A percentile compares a stretch with the other conserved stretches of the same genome.
phyloP scores from a whole-genome alignment of 2,113 vertebrate species.

The Calyptommatus sinebrachiatus region DNA sequence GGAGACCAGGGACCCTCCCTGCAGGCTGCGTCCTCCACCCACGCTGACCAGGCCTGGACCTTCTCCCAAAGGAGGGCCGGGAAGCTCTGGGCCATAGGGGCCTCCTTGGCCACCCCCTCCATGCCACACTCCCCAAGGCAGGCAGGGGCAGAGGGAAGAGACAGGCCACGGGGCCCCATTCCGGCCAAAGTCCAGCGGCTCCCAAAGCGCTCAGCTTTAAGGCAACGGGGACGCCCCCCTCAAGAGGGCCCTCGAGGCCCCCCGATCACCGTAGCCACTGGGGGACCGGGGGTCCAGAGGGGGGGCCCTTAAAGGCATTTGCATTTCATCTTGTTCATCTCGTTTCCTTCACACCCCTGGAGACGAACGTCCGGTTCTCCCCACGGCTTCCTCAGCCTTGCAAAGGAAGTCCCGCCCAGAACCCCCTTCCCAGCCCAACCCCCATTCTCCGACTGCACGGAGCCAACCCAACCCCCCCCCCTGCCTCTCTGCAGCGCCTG shows the following conservation, averaged over 20 bases:
- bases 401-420: constrained; percentile 11
- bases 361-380: constrained; percentile 46
- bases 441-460: constrained; percentile 15
- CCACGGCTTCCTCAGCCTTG: constrained; percentile 66
- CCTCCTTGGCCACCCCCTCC: too few species aligned
- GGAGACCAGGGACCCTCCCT: not conserved
- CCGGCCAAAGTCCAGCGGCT: fast-evolving
- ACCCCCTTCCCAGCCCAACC: fast-evolving
- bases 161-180: too few species aligned
- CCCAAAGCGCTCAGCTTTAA: not conserved
- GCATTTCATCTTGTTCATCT: constrained; percentile 43
- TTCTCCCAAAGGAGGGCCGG: too few species aligned
- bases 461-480: not conserved
- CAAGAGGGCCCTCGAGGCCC: too few species aligned
- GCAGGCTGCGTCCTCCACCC: too few species aligned
- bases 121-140: too few species aligned
- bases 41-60: too few species aligned
- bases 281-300: constrained; percentile 2
- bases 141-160: too few species aligned
- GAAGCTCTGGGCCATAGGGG: too few species aligned
- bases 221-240: too few species aligned
- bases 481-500: constrained; percentile 16
- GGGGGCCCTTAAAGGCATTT: constrained; percentile 57
- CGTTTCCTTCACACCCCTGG: constrained; percentile 61
- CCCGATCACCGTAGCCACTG: not conserved